Percentiles rank a stretch among this genome's conserved stretches.
Evolutionary conservation across 2,797 vertebrate genomes (phyloP).

Genomic region (Mallotus villosus): DNA sequence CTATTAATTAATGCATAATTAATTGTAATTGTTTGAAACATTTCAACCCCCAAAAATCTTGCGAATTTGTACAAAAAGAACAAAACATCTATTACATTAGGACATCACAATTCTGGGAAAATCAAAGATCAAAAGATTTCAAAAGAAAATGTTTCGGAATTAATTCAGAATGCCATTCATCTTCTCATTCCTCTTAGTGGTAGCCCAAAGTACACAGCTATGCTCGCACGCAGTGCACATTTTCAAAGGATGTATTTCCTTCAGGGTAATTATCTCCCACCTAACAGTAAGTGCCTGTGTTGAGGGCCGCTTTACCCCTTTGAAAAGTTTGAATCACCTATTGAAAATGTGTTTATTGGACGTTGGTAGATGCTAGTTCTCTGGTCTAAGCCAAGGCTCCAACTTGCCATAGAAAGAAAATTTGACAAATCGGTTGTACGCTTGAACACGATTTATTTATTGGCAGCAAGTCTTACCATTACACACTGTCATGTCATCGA

Average conservation of each 20-base stretch:
- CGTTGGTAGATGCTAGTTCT: too few relatives aligned
- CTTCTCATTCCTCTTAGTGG: not conserved
- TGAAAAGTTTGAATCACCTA: too few relatives aligned
- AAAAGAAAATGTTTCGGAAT: not conserved
- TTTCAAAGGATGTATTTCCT: not conserved
- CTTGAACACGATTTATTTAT: not conserved
- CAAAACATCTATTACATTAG: too few relatives aligned
- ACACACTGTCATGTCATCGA: not conserved
- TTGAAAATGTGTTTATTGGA: too few relatives aligned
- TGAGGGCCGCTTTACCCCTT: too few relatives aligned
- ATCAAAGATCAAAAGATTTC: not conserved
- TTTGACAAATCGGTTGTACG: not conserved
- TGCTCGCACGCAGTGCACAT: constrained; percentile 6
- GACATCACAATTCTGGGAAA: too few relatives aligned
- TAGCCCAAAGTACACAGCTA: not conserved
- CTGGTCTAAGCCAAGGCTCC: too few relatives aligned
- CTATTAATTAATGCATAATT: too few relatives aligned
- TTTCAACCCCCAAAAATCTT: too few relatives aligned
- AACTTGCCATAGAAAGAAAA: not conserved
- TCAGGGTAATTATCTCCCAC: not conserved
- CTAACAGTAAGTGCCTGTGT: too few relatives aligned
- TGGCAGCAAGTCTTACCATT: not conserved
- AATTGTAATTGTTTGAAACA: too few relatives aligned
- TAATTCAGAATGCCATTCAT: not conserved
- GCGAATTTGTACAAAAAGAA: not conserved